Conservation (phyloP, 2,113 vertebrate genomes). For the Scomber colias region DNA sequence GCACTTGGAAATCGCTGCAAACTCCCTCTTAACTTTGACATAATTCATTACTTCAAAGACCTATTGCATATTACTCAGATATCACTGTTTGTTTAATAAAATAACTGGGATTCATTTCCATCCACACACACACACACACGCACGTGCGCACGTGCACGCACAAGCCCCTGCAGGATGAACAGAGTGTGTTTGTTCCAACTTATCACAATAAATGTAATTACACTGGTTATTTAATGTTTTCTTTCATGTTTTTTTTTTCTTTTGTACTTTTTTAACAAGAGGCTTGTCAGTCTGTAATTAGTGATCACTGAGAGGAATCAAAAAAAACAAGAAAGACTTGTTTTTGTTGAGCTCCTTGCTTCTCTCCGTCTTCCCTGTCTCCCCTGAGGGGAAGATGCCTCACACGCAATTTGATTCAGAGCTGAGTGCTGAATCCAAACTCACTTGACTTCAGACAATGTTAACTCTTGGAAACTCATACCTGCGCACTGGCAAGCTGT, state of each 20-base stretch:
- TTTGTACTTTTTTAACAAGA: slow-evolving; percentile 59
- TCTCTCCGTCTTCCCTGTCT: slow-evolving; percentile 36
- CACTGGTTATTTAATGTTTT: slow-evolving; percentile 65
- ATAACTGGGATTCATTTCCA: slow-evolving; percentile 42
- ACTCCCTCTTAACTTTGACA: slow-evolving; percentile 43
- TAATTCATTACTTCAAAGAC: slow-evolving; percentile 45
- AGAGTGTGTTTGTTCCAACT: slow-evolving; percentile 66
- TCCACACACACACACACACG: slow-evolving; percentile 18
- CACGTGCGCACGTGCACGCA: neutral
- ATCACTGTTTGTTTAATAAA: slow-evolving; percentile 53
- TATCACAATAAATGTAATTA: slow-evolving; percentile 77
- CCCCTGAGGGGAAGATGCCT: slow-evolving; percentile 61
- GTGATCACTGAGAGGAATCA: slow-evolving; percentile 71
- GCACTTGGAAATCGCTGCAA: slow-evolving; percentile 15
- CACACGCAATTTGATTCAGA: slow-evolving; percentile 64
- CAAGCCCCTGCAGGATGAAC: slow-evolving; percentile 48
- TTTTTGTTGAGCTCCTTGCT: slow-evolving; percentile 59
- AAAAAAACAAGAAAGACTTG: slow-evolving; percentile 71
- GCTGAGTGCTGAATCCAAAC: slow-evolving; percentile 34
- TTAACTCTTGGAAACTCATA: slow-evolving; percentile 20
- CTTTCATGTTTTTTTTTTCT: slow-evolving; percentile 45
- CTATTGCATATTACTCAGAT: slow-evolving; percentile 16
- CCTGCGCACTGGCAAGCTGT: slow-evolving; percentile 33
- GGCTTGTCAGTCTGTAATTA: slow-evolving; percentile 79
- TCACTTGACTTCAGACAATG: slow-evolving; percentile 47